Conservation (phyloP, 2,888 invertebrate species). For the Lochmaea capreae region DNA sequence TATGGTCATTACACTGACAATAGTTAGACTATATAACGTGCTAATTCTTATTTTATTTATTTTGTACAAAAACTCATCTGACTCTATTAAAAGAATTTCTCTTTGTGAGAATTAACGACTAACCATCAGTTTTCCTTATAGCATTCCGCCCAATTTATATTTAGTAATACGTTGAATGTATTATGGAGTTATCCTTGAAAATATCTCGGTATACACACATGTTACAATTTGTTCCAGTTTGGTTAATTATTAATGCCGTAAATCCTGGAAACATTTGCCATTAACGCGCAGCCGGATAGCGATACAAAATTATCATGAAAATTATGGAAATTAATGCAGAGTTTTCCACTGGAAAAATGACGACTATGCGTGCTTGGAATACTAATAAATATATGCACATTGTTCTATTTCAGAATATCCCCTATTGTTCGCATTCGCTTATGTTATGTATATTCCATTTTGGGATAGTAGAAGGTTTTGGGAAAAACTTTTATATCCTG, state of each 20-base stretch:
- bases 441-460: too few relatives aligned
- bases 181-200: background rate
- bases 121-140: background rate
- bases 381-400: conserved; percentile 15
- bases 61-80: too few relatives aligned
- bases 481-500: too few relatives aligned
- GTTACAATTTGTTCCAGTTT: conserved; percentile 21
- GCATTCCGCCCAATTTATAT: background rate
- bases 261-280: conserved; percentile 19
- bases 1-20: too few relatives aligned
- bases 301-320: conserved; percentile 22
- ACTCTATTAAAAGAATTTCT: too few relatives aligned
- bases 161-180: background rate
- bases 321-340: conserved; percentile 32
- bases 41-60: too few relatives aligned
- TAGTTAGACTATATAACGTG: too few relatives aligned
- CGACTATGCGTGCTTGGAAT: conserved; percentile 23
- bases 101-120: too few relatives aligned
- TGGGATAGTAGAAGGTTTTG: too few relatives aligned
- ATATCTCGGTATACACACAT: background rate
- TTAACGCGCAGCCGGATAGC: conserved; percentile 3
- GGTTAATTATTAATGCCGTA: conserved; percentile 24
- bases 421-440: background rate
- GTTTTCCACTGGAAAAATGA: conserved; percentile 27
- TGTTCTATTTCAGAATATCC: background rate